phyloP scores from a whole-genome alignment of 2,113 vertebrate genomes.

The Balaeniceps rex region DNA sequence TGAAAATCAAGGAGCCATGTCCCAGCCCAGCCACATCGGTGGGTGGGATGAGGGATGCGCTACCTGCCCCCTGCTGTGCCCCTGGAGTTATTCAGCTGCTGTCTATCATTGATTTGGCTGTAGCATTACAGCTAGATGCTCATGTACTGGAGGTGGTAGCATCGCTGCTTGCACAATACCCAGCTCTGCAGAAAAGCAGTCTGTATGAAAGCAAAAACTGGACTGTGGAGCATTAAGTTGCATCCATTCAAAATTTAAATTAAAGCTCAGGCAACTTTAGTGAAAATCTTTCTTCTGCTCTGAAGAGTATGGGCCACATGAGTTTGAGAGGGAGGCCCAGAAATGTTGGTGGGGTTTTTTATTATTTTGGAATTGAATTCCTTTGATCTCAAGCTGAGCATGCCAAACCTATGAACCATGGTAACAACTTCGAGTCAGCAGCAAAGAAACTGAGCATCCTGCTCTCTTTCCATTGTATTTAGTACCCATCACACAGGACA shows the following conservation, averaged over 20 bases:
- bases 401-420: neutral
- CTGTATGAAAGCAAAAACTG: neutral
- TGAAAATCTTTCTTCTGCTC: neutral
- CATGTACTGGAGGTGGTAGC: neutral
- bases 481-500: neutral
- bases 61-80: neutral
- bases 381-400: neutral
- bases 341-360: rapidly evolving
- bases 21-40: neutral
- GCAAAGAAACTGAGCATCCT: neutral
- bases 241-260: neutral
- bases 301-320: neutral
- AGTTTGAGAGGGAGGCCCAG: neutral
- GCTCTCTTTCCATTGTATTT: neutral
- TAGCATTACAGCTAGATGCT: rapidly evolving
- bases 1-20: neutral
- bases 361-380: neutral
- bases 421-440: neutral
- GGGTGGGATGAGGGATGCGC: neutral
- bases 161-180: neutral
- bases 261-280: neutral
- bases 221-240: neutral
- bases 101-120: rapidly evolving
- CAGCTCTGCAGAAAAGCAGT: neutral
- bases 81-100: neutral